Evolutionary conservation across 2,113 vertebrate species (phyloP), one percentile per base, ranked within the genome.

Genomic region (Nannospalax galili): DNA sequence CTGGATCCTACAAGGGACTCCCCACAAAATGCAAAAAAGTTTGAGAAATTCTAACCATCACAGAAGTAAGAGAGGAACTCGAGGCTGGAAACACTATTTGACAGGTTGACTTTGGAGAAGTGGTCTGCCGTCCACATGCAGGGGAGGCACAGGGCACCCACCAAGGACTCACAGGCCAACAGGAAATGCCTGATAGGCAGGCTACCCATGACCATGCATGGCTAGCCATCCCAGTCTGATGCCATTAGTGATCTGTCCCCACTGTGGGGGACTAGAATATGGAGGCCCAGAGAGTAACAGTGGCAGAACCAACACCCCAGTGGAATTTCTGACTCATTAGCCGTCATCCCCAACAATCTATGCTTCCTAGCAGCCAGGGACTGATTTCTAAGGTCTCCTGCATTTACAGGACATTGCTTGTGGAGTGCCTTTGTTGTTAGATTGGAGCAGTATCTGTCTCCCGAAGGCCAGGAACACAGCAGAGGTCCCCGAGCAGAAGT

Each of bases 101-200:
- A 30, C 19, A 22, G 79, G 81, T 7, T 80, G 56, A n/a, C 1
- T 28, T 35, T 35, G 7, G 67, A 88, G 88, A 72, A 14, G 0
- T 70, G 60, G 42, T 40, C 19, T 40, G 30, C 16, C 14, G 56
- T 72, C 62, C n/a, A 3, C 22, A 65, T 5, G 19, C 30, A 20
- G 37, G 48, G 72, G 60, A n/a, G 35, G 70, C 11, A 1, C 1
- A 10, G 0, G 7, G 69, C 0, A 1, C 64, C 32, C 7, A 1
- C 19, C 6, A 12, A 72, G 40, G 78, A 56, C 84, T 22, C 22
- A 1, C 3, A 60, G 75, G 78, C 17, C 64, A 14, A 62, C 15
- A 26, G 42, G 14, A 11, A n/a, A 26, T 11, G n/a, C 35, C 56
- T 1, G 0, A 8, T 0, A 42, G 81, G 48, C 37, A 75, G 67